Conservation (phyloP, 2,113 vertebrate genomes). For the Aplodontia rufa region DNA sequence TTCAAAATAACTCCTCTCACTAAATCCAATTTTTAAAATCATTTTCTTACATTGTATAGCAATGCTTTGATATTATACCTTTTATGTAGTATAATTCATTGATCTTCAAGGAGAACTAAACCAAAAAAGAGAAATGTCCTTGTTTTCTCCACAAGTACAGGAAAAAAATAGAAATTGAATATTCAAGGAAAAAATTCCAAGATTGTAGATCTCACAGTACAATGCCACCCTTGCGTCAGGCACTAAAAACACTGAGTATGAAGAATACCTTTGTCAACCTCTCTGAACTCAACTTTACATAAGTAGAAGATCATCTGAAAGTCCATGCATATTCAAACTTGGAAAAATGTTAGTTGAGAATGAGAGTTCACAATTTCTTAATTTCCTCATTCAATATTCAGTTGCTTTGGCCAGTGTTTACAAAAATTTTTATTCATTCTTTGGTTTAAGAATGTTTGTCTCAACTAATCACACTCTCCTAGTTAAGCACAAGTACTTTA, state of each 20-base stretch:
- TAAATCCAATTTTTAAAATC: neutral
- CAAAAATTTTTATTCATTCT: neutral
- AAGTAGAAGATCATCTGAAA: slow-evolving; percentile 40
- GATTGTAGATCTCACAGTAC: neutral
- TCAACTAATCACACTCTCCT: neutral
- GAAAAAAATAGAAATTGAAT: neutral
- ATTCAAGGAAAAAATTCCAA: neutral
- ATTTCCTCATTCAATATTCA: neutral
- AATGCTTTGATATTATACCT: neutral
- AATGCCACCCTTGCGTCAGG: neutral
- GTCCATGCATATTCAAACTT: slow-evolving; percentile 32
- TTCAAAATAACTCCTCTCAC: neutral
- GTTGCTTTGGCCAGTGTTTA: neutral
- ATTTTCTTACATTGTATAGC: neutral
- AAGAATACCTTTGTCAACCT: slow-evolving; percentile 28
- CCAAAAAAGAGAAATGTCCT: neutral
- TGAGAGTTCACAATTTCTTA: neutral
- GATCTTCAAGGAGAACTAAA: neutral
- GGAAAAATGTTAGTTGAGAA: neutral
- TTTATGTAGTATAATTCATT: neutral
- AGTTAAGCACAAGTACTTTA: neutral
- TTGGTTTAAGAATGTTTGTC: neutral
- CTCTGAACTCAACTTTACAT: neutral
- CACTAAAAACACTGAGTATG: slow-evolving; percentile 15
- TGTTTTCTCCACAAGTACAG: neutral